Conservation (phyloP, 2,113 vertebrate genomes). For the Motacilla tschutschensis region DNA sequence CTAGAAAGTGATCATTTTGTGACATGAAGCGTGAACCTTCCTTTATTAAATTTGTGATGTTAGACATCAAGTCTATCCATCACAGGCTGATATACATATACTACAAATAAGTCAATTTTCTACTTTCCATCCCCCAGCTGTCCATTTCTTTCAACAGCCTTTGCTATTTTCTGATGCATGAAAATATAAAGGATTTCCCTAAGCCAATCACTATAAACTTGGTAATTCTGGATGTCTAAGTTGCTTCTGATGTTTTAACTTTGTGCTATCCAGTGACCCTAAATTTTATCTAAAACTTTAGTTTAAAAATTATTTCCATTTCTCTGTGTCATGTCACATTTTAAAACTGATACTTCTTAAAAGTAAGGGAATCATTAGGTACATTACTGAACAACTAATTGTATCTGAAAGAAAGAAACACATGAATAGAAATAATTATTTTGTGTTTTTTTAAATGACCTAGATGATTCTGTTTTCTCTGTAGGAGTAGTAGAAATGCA, state of each 20-base stretch:
- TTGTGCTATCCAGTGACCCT: background rate
- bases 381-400: background rate
- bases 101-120: background rate
- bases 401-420: background rate
- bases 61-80: background rate
- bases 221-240: background rate
- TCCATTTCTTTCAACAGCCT: background rate
- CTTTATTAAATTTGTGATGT: background rate
- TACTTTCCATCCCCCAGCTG: rapidly evolving
- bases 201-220: background rate
- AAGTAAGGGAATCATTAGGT: background rate
- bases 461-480: background rate
- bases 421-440: background rate
- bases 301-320: background rate
- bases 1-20: background rate
- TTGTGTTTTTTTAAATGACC: background rate
- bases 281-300: background rate
- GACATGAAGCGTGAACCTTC: background rate
- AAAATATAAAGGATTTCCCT: background rate
- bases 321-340: background rate
- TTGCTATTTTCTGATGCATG: background rate
- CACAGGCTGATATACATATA: background rate
- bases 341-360: background rate
- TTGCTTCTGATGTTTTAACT: background rate
- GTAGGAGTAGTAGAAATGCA: background rate